A percentile compares a stretch with the other conserved stretches of the same genome.
Evolutionary conservation across 2,888 invertebrate species (phyloP).

Genomic region (Salpingus planirostris): DNA sequence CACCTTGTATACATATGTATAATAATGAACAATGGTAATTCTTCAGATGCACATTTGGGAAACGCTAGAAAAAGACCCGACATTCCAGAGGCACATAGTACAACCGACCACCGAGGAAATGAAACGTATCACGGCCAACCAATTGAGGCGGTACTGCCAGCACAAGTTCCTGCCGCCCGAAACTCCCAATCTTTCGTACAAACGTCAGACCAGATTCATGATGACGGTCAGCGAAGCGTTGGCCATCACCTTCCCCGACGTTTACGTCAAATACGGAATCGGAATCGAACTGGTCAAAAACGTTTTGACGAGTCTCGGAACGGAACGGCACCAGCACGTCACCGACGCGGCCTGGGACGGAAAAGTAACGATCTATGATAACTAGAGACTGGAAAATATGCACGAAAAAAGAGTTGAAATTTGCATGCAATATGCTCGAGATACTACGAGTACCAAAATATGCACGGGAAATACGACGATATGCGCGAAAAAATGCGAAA

Average conservation of each 20-base stretch:
- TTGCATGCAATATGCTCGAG: too few species aligned
- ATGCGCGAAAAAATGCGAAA: too few species aligned
- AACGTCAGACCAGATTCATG: constrained; percentile 57
- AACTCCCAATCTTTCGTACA: constrained; percentile 52
- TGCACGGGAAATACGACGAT: too few species aligned
- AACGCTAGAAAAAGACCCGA: constrained; percentile 66
- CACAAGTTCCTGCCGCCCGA: constrained; percentile 58
- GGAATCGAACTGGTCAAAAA: constrained; percentile 69
- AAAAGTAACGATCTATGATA: too few species aligned
- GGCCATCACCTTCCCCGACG: constrained; percentile 58
- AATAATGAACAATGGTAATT: too few species aligned
- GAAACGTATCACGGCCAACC: constrained; percentile 60
- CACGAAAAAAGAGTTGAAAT: too few species aligned
- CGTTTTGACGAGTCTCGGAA: constrained; percentile 64
- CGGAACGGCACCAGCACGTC: constrained; percentile 62
- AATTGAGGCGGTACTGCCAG: constrained; percentile 56
- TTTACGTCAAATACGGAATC: constrained; percentile 70
- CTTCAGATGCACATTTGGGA: constrained; percentile 69
- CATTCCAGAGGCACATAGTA: constrained; percentile 58
- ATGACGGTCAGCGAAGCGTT: constrained; percentile 71
- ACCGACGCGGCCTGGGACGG: constrained; percentile 62
- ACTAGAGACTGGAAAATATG: too few species aligned
- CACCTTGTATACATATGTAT: too few species aligned
- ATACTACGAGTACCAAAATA: too few species aligned
- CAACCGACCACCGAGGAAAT: constrained; percentile 63